A percentile compares a stretch with the other conserved stretches of the same genome.
Evolutionary conservation across 2,888 invertebrate species (phyloP).

Genomic region (Lasioglossum oenotherae): DNA sequence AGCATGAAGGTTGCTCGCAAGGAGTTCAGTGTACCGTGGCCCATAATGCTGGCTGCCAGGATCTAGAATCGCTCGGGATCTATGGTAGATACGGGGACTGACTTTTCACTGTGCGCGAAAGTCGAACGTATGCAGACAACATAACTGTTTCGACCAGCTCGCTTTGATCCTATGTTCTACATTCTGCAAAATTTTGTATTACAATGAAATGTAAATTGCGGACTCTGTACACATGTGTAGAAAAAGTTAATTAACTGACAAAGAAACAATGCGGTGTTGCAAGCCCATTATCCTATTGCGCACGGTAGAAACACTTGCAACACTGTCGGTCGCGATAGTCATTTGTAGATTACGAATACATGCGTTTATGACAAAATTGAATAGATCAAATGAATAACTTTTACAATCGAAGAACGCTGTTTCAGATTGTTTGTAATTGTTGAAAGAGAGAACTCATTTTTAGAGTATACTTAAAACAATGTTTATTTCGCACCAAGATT

Average conservation of each 20-base stretch:
- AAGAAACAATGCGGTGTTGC: background rate
- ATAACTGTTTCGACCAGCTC: background rate
- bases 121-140: slow-evolving; percentile 20
- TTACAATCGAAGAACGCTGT: background rate
- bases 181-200: background rate
- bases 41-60: slow-evolving; percentile 34
- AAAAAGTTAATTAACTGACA: background rate
- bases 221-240: background rate
- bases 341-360: background rate
- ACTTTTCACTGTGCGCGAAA: slow-evolving; percentile 38
- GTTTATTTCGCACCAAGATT: background rate
- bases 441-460: background rate
- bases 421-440: background rate
- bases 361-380: background rate
- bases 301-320: slow-evolving; percentile 1
- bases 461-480: background rate
- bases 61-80: slow-evolving; percentile 10
- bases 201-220: background rate
- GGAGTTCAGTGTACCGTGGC: slow-evolving; percentile 70
- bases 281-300: background rate
- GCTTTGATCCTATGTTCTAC: background rate
- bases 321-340: background rate
- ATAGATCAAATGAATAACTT: background rate
- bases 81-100: slow-evolving; percentile 20
- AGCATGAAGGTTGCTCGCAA: slow-evolving; percentile 61